A percentile compares a stretch with the other conserved stretches of the same genome.
Conservation (phyloP, 1,140 invertebrate genomes). For the Frieseomelitta varia region DNA sequence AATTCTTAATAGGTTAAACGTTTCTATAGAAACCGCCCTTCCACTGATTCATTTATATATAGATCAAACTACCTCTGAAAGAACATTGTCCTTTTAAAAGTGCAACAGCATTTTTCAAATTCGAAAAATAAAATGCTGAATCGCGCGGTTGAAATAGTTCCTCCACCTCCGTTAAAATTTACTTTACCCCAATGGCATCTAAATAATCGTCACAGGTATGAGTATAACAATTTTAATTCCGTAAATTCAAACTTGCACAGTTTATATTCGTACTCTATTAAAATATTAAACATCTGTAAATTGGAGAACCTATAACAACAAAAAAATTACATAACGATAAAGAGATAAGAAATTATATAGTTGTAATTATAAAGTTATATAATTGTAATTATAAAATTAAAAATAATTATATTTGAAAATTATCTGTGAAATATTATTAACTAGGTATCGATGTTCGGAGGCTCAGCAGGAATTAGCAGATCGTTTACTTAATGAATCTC, state of each 20-base stretch:
- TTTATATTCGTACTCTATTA: background rate
- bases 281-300: background rate
- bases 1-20: constrained; percentile 1
- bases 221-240: background rate
- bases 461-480: constrained; percentile 89
- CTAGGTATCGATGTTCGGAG: constrained; percentile 85
- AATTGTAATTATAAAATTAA: background rate
- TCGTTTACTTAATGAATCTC: constrained; percentile 85
- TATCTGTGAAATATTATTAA: constrained; percentile 24
- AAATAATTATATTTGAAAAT: background rate
- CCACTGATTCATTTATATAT: constrained; percentile 13
- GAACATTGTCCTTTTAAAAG: background rate
- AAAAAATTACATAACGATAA: background rate
- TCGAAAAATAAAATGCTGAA: background rate
- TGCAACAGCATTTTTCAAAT: background rate
- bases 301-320: background rate
- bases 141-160: constrained; percentile 72
- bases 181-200: constrained; percentile 88
- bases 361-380: background rate
- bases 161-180: constrained; percentile 84
- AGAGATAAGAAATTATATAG: no score
- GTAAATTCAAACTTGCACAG: background rate
- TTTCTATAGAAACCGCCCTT: constrained; percentile 28
- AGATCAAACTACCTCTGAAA: constrained; percentile 40
- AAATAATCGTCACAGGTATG: constrained; percentile 83